Evolutionary conservation across 2,113 vertebrate species (phyloP), one percentile per base, ranked within the genome.

Genomic region (Gnathonemus echidnorhynchus): DNA sequence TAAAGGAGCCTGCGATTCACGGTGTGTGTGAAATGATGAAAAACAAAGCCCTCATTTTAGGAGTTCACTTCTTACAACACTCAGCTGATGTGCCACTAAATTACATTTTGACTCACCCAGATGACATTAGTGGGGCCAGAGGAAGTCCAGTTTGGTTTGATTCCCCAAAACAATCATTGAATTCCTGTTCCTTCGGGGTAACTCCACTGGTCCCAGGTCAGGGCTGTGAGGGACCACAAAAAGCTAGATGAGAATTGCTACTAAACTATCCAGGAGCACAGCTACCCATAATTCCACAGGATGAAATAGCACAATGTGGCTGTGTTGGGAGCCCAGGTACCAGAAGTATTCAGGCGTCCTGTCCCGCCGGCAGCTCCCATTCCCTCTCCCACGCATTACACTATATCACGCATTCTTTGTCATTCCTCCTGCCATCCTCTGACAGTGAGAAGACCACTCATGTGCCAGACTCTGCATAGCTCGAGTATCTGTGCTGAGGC

Each of bases 81-180:
- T 35, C 35, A 80, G 62, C 62, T 70, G 62, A 66, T 27, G 62
- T 66, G 62, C 8, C 3, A 3, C 62, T 66, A 66, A 27, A 66
- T 31, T 13, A 39, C 27, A 70, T 5, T 27, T 31, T 8, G 8
- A n/a, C 83, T 58, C 86, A 94, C 95, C 93, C 93, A 80, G 35
- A 46, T 15, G 66, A 52, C 50, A 11, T 91, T 93, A 95, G 31
- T 94, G 91, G 45, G 95, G 92, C 96, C 96, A 97, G 1, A 92
- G 46, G 74, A 95, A 94, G 92, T 97, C 96, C 53, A 95, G 83
- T 92, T 94, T 95, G 90, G 89, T 94, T 21, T 95, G 94, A 88
- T 96, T 95, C 42, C 95, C 95, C 91, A 97, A 91, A 88, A 94
- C 46, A 1, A 96, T 97, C 97, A 97, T 97, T 52, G 97, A 97